These are phyloP conservation scores for Megaleporinus macrocephalus DNA, from an alignment of 2,113 vertebrate species.

Conservation along the genomic window DNA sequence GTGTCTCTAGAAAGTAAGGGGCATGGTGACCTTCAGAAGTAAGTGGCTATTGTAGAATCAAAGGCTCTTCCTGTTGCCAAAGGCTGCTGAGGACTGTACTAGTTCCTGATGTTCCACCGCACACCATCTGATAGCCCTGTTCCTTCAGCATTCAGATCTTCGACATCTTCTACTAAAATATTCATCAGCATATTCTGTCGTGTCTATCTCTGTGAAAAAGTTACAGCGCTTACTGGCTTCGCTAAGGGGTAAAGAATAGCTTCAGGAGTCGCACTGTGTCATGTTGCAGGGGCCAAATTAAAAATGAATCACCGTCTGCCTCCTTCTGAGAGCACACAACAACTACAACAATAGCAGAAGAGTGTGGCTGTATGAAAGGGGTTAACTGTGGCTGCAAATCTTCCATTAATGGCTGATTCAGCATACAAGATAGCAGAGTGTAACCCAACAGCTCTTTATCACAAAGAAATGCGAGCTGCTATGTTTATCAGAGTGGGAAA, in stretches of 20 bases:
- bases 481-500: not conserved
- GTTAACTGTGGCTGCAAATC: not conserved
- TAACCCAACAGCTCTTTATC: not conserved
- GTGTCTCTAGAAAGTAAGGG: no score
- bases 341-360: not conserved
- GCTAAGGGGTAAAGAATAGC: not conserved
- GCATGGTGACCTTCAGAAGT: not conserved
- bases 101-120: not conserved
- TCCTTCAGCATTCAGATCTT: not conserved
- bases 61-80: not conserved
- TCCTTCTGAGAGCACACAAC: not conserved
- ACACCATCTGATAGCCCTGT: not conserved
- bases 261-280: not conserved
- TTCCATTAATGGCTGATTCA: not conserved
- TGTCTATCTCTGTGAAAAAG: not conserved
- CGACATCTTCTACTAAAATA: not conserved
- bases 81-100: not conserved
- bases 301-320: constrained; percentile 31
- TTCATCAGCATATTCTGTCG: not conserved
- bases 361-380: not conserved
- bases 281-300: constrained; percentile 30
- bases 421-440: not conserved
- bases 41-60: not conserved
- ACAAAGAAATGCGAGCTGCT: not conserved
- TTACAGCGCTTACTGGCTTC: not conserved